A percentile compares a stretch with the other conserved stretches of the same genome.
Evolutionary conservation across 2,888 invertebrate species (phyloP).

Genomic region (Platyscelio sp.): DNA sequence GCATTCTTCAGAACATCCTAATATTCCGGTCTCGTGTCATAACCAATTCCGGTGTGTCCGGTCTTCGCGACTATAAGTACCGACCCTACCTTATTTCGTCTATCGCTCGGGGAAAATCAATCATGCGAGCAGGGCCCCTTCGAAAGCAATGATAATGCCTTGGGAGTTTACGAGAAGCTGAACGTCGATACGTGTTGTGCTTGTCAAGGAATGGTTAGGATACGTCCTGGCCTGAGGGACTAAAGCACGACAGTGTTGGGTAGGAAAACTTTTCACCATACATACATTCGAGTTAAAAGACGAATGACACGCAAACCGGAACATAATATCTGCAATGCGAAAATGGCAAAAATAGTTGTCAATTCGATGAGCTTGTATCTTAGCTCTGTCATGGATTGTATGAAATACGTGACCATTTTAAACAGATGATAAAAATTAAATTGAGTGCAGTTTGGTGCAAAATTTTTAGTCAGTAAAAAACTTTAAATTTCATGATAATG

Average conservation of each 20-base stretch:
- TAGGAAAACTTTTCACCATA: constrained; percentile 13
- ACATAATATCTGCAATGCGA: constrained; percentile 38
- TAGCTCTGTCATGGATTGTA: too few species aligned
- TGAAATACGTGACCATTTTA: too few species aligned
- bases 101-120: constrained; percentile 67
- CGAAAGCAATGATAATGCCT: constrained; percentile 76
- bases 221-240: constrained; percentile 10
- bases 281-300: background rate
- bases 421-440: too few species aligned
- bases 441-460: too few species aligned
- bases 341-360: background rate
- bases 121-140: constrained; percentile 62
- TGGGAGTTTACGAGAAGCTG: constrained; percentile 77
- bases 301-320: background rate
- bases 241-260: background rate
- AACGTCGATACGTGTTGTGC: constrained; percentile 78
- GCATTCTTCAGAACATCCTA: constrained; percentile 36
- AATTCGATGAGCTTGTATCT: too few species aligned
- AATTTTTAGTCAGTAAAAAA: too few species aligned
- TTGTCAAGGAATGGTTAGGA: constrained; percentile 61
- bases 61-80: constrained; percentile 29
- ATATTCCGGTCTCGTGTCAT: constrained; percentile 61
- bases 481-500: too few species aligned
- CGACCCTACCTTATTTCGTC: constrained; percentile 48
- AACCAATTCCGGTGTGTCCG: constrained; percentile 48